These are phyloP conservation scores for Euzophera pinguis DNA, from an alignment of 2,888 invertebrate genomes.

Conservation along the genomic window DNA sequence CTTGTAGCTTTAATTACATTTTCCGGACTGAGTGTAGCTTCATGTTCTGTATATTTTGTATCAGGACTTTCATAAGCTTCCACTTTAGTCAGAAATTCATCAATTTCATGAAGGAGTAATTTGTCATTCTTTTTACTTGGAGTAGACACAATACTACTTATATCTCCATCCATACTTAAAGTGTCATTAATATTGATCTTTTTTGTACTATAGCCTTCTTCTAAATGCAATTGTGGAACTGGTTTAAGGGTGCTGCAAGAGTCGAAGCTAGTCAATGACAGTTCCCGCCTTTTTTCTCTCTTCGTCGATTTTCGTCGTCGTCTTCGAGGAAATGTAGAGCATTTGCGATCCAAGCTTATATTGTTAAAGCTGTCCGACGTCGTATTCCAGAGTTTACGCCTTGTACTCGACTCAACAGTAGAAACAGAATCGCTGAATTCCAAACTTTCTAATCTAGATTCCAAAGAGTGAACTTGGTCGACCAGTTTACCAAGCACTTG, in stretches of 20 bases:
- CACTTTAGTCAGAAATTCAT: slow-evolving; percentile 69
- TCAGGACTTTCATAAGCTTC: slow-evolving; percentile 67
- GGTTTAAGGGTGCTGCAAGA: slow-evolving; percentile 32
- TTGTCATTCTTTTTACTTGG: slow-evolving; percentile 70
- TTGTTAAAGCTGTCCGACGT: slow-evolving; percentile 54
- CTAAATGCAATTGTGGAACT: slow-evolving; percentile 40
- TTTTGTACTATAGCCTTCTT: slow-evolving; percentile 18
- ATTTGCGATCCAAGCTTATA: slow-evolving; percentile 54
- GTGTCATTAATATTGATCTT: slow-evolving; percentile 39
- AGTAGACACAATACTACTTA: slow-evolving; percentile 68
- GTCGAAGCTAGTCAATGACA: slow-evolving; percentile 55
- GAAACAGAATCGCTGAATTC: slow-evolving; percentile 55
- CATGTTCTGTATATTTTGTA: slow-evolving; percentile 41
- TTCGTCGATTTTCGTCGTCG: slow-evolving; percentile 48
- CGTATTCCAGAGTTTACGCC: slow-evolving; percentile 45
- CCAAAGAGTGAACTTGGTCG: slow-evolving; percentile 82
- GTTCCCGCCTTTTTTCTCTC: slow-evolving; percentile 40
- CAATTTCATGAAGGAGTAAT: slow-evolving; percentile 68
- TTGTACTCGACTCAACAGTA: slow-evolving; percentile 36
- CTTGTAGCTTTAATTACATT: slow-evolving; percentile 67
- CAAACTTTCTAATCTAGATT: slow-evolving; percentile 70
- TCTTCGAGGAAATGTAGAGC: slow-evolving; percentile 64
- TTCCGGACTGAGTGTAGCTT: slow-evolving; percentile 40
- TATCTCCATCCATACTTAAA: slow-evolving; percentile 70
- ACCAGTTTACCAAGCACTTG: slow-evolving; percentile 78